Conservation (phyloP, 2,113 vertebrate species). For the Phoenicopterus ruber region DNA sequence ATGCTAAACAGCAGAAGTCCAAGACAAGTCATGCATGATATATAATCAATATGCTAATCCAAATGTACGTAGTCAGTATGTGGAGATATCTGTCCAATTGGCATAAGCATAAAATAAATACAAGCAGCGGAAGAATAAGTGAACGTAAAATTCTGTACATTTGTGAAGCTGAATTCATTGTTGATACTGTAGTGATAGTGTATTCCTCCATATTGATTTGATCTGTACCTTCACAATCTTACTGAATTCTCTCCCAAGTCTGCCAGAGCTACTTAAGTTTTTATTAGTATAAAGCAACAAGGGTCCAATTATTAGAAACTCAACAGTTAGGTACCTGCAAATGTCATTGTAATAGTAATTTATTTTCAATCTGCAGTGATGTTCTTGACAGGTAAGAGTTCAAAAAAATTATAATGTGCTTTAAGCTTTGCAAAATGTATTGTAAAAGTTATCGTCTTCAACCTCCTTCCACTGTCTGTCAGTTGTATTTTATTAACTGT, state of each 20-base stretch:
- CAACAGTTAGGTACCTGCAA: neutral
- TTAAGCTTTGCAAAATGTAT: neutral
- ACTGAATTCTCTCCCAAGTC: neutral
- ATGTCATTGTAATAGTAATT: neutral
- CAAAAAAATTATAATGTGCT: neutral
- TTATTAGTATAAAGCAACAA: neutral
- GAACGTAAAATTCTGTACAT: neutral
- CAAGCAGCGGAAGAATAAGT: neutral
- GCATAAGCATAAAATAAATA: neutral
- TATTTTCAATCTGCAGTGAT: neutral
- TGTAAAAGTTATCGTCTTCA: neutral
- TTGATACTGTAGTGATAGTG: neutral
- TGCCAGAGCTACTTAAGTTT: neutral
- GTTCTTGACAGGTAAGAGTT: neutral
- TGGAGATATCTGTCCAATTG: neutral
- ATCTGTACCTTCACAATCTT: neutral
- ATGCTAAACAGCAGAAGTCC: neutral
- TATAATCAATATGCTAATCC: neutral
- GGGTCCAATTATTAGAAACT: neutral
- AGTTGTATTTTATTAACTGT: neutral
- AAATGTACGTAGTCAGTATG: neutral
- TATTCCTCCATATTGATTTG: neutral
- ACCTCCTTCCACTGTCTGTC: fast-evolving
- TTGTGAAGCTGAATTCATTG: neutral
- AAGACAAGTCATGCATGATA: neutral